These are phyloP conservation scores for Philhelius pedissequus DNA, from an alignment of 2,888 invertebrate species.

Conservation along the genomic window DNA sequence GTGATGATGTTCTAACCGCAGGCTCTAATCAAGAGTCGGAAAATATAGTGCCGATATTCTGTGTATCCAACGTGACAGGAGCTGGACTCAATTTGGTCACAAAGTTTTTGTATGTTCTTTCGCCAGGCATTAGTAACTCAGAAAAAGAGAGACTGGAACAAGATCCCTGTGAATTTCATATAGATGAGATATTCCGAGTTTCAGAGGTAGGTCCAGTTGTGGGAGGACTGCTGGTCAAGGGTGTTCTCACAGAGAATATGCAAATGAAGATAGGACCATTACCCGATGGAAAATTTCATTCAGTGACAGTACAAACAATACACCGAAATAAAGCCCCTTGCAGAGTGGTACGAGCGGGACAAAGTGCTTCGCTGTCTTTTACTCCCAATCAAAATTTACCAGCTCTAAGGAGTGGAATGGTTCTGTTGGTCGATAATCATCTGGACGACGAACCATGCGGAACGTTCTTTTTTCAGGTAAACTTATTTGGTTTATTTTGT, in stretches of 20 bases:
- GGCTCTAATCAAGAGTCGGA: constrained; percentile 83
- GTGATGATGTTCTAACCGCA: constrained; percentile 88
- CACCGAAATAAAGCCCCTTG: constrained; percentile 96
- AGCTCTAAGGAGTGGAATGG: constrained; percentile 90
- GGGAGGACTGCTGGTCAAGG: constrained; percentile 91
- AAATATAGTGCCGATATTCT: constrained; percentile 88
- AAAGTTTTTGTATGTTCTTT: constrained; percentile 91
- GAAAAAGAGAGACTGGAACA: constrained; percentile 87
- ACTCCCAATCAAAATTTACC: constrained; percentile 79
- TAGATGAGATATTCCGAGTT: constrained; percentile 95
- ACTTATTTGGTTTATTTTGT: too few species aligned
- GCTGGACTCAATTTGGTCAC: constrained; percentile 90
- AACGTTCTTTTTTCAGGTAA: constrained; percentile 83
- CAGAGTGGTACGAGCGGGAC: constrained; percentile 91
- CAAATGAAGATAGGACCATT: constrained; percentile 87
- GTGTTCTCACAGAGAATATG: constrained; percentile 92
- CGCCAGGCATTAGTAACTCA: constrained; percentile 83
- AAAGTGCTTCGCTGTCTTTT: constrained; percentile 90
- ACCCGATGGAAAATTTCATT: constrained; percentile 87
- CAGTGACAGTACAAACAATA: constrained; percentile 88
- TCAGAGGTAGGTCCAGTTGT: constrained; percentile 91
- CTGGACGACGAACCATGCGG: constrained; percentile 80
- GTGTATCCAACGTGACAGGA: constrained; percentile 94
- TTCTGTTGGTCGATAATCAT: constrained; percentile 82
- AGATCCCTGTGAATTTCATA: constrained; percentile 91